Base-by-base conservation (phyloP, 2,888 invertebrate species). In the Drosophila putrida region DNA sequence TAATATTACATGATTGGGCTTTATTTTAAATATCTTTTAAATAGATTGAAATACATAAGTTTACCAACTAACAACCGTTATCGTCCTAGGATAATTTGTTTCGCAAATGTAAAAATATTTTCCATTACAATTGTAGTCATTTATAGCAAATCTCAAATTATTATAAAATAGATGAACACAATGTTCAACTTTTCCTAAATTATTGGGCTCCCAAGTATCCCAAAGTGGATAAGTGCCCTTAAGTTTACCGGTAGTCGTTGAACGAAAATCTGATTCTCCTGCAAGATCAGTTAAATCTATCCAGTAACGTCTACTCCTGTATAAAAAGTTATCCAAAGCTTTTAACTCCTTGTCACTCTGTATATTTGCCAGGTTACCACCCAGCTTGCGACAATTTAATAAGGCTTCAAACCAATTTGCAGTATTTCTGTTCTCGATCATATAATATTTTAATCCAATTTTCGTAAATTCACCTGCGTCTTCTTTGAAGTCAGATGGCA, bases 361-460 rank as follows among this genome's bases (percentile, higher is more conserved):
- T 1, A 60, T 4, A 44, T 60, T 60, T n/a, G 35, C 43, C 10
- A 60, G n/a, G 20, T 35, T 51, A 6, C 36, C 50, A 0, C 51
- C 51, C 5, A 15, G 31, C 33, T 31, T 10, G 1, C 20, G 39
- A 39, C 59, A 59, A 20, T 41, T 33, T 25, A 49, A 41, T 5
- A 13, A 5, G 13, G 59, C 49, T 6, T 10, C 13, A 41, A 39
- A 59, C 59, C 59, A 59, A 49, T 49, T 50, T 0, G 0, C 10
- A 0, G 4, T 6, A 4, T 2, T 4, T 1, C 25, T 1, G 4
- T n/a, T 2, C 39, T 25, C 20, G n/a, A 59, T 59, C 10, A 13
- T 41, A 33, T 59, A 59, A 33, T 41, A 59, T 20, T 59, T 59
- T 6, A 15, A 38, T 6, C 49, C 59, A 5, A 59, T 59, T 59